Percentiles rank a stretch among this genome's conserved stretches.
Conservation (phyloP, 2,113 vertebrate genomes). For the Hipposideros armiger region DNA sequence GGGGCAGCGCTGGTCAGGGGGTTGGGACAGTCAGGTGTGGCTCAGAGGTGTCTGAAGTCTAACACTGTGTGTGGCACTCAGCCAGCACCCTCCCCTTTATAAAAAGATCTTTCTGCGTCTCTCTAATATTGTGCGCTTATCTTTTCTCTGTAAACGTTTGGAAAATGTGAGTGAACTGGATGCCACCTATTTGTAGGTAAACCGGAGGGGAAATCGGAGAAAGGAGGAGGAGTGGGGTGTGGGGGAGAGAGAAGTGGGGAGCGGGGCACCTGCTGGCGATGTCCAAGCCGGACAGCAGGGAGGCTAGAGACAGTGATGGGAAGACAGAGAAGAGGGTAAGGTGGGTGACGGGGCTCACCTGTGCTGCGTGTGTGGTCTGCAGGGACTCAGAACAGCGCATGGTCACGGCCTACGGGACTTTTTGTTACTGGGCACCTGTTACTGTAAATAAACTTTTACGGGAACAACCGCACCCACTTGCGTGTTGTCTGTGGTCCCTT, state of each 20-base stretch:
- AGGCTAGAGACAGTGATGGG: not conserved
- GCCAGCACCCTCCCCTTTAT: not conserved
- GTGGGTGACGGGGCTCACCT: not conserved
- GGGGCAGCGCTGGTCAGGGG: not conserved
- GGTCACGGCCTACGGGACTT: not conserved
- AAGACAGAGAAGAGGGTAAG: too few relatives aligned
- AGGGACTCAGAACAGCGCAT: not conserved
- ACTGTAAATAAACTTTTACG: not conserved
- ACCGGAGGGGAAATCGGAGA: not conserved
- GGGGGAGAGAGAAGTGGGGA: not conserved
- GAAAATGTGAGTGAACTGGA: not conserved
- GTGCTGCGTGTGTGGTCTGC: too few relatives aligned
- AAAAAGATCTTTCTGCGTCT: not conserved
- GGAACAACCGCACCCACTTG: not conserved
- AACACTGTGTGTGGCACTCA: not conserved
- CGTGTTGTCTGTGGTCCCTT: not conserved
- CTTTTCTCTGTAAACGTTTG: not conserved
- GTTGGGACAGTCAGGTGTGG: accelerated
- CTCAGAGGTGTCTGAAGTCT: not conserved
- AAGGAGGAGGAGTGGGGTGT: not conserved
- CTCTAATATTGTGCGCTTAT: not conserved
- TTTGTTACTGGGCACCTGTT: not conserved
- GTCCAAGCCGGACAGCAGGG: not conserved
- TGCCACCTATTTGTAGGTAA: not conserved
- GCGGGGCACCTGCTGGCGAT: accelerated